Evolutionary conservation across 2,113 vertebrate species (phyloP).

Genomic region (Lophius piscatorius): DNA sequence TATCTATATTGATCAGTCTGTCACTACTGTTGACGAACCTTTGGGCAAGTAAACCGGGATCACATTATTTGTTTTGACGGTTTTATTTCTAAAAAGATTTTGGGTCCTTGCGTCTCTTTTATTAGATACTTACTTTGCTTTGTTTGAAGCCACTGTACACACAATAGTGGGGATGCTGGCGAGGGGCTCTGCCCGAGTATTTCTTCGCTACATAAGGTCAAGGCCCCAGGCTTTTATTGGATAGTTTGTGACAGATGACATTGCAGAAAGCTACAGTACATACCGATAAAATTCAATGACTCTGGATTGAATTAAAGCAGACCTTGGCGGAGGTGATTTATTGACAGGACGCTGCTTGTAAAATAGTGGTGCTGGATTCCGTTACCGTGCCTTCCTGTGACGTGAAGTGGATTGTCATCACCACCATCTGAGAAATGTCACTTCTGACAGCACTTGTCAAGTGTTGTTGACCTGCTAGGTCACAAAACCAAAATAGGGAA

Average conservation of each 20-base stretch:
- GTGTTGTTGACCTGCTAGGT: slow-evolving; percentile 4
- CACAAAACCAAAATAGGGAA: slow-evolving; percentile 30
- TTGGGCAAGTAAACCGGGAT: not conserved
- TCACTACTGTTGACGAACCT: not conserved
- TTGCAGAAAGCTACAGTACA: slow-evolving; percentile 67
- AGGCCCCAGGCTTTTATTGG: slow-evolving; percentile 68
- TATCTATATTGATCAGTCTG: too few relatives aligned
- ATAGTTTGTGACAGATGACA: slow-evolving; percentile 72
- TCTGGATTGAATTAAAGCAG: slow-evolving; percentile 72
- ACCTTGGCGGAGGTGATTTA: slow-evolving; percentile 72
- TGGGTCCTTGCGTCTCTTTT: too few relatives aligned
- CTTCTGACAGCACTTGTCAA: not conserved
- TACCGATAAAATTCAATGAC: slow-evolving; percentile 74
- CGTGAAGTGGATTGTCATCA: slow-evolving; percentile 1
- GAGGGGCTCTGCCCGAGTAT: slow-evolving; percentile 31
- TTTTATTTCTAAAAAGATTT: too few relatives aligned
- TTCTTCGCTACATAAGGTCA: slow-evolving; percentile 59
- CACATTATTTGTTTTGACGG: too few relatives aligned
- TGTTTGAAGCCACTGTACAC: too few relatives aligned
- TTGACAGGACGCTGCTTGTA: slow-evolving; percentile 53
- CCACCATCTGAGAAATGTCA: slow-evolving; percentile 23
- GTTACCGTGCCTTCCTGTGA: slow-evolving; percentile 8
- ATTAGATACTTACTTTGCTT: too few relatives aligned
- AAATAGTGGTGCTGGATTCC: slow-evolving; percentile 52
- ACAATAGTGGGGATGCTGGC: slow-evolving; percentile 10